A percentile compares a stretch with the other conserved stretches of the same genome.
Conservation (phyloP, 2,113 vertebrate species). For the Hippocampus guttulatus region DNA sequence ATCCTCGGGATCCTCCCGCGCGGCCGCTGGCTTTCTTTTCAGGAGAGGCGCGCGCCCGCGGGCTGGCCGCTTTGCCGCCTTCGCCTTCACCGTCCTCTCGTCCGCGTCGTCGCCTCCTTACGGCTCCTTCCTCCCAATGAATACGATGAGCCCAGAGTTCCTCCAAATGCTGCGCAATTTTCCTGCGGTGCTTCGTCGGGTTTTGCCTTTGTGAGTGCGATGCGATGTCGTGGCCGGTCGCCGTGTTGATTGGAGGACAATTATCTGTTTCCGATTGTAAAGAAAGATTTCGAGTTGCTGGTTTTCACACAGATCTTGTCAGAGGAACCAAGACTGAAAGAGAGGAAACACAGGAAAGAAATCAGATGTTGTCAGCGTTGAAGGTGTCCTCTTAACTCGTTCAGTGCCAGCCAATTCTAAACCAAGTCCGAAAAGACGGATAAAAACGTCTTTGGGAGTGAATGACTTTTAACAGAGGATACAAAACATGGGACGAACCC, state of each 20-base stretch:
- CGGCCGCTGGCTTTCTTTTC: slow-evolving; percentile 43
- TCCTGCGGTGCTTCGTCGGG: slow-evolving; percentile 49
- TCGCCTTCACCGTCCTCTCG: slow-evolving; percentile 31
- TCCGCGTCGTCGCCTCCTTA: slow-evolving; percentile 48
- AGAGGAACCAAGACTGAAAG: slow-evolving; percentile 92
- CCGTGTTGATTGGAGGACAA: slow-evolving; percentile 52
- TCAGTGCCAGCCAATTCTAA: too few relatives aligned
- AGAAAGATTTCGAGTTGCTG: slow-evolving; percentile 74
- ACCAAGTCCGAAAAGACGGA: too few relatives aligned
- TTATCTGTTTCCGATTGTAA: slow-evolving; percentile 73
- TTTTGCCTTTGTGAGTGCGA: slow-evolving; percentile 46
- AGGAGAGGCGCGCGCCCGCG: slow-evolving; percentile 48
- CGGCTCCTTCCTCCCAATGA: slow-evolving; percentile 57
- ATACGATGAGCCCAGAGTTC: slow-evolving; percentile 60
- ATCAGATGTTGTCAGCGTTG: neutral
- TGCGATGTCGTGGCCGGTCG: slow-evolving; percentile 45
- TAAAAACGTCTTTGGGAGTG: too few relatives aligned
- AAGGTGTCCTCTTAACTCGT: too few relatives aligned
- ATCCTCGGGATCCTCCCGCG: slow-evolving; percentile 39
- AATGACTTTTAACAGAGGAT: neutral
- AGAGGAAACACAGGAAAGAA: slow-evolving; percentile 18
- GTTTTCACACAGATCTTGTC: slow-evolving; percentile 80
- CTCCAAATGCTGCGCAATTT: slow-evolving; percentile 52
- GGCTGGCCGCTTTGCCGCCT: slow-evolving; percentile 22
- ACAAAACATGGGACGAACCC: too few relatives aligned